Evolutionary conservation across 2,113 vertebrate genomes (phyloP).

Genomic region (Vulpes ferrilata): DNA sequence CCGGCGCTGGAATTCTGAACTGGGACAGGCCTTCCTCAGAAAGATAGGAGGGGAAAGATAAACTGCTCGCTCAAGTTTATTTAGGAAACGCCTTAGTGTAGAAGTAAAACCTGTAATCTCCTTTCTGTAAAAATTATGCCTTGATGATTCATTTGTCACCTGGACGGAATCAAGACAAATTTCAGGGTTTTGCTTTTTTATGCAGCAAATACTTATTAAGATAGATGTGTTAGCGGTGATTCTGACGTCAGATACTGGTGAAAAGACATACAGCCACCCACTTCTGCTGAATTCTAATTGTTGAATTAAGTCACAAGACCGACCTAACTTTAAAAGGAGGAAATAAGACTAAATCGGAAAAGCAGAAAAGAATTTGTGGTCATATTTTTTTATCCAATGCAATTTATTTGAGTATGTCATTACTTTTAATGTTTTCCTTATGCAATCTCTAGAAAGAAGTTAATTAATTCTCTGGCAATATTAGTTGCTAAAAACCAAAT

Average conservation of each 20-base stretch:
- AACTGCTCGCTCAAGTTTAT: neutral
- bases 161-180: neutral
- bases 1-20: neutral
- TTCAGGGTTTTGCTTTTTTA: neutral
- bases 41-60: neutral
- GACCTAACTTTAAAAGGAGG: neutral
- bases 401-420: neutral
- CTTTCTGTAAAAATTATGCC: neutral
- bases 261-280: neutral
- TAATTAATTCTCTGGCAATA: neutral
- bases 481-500: neutral
- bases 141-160: neutral
- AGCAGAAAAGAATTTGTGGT: neutral
- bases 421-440: neutral
- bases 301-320: neutral
- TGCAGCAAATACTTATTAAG: neutral
- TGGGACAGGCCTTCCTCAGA: neutral
- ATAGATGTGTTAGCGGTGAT: neutral
- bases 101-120: neutral
- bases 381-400: neutral
- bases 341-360: neutral
- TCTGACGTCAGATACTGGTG: neutral
- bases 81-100: neutral
- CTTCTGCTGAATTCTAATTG: neutral
- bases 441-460: slow-evolving; percentile 1